phyloP scores from a whole-genome alignment of 2,113 vertebrate genomes.

The Ariopsis seemanni region DNA sequence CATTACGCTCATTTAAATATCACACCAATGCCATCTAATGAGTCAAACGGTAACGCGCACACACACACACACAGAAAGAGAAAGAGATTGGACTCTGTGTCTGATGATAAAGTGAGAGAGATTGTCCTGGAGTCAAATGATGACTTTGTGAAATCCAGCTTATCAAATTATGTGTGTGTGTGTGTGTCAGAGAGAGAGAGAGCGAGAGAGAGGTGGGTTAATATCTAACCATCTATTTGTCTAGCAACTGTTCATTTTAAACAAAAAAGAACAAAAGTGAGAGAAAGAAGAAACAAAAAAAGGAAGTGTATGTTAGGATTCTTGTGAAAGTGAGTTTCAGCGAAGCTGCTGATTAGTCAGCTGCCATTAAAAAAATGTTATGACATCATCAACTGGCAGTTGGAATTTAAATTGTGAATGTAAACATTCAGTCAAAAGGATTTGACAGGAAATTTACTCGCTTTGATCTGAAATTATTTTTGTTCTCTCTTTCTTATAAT shows the following conservation, averaged over 20 bases:
- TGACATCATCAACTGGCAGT: not conserved
- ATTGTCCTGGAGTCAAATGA: not conserved
- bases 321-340: not conserved
- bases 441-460: not conserved
- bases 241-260: not conserved
- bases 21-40: not conserved
- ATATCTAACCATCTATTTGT: not conserved
- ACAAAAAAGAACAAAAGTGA: not conserved
- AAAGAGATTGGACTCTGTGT: not conserved
- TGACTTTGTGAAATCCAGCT: not conserved
- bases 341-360: not conserved
- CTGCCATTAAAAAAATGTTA: not conserved
- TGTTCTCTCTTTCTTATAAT: not conserved
- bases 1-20: conserved; percentile 27
- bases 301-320: not conserved
- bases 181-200: not conserved
- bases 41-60: not conserved
- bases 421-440: not conserved
- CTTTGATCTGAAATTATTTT: not conserved
- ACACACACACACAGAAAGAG: not conserved
- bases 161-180: not conserved
- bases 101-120: not conserved
- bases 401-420: not conserved
- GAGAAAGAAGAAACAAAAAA: not conserved
- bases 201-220: not conserved